Conservation (phyloP, 2,797 vertebrate genomes). For the Trichosurus vulpecula region DNA sequence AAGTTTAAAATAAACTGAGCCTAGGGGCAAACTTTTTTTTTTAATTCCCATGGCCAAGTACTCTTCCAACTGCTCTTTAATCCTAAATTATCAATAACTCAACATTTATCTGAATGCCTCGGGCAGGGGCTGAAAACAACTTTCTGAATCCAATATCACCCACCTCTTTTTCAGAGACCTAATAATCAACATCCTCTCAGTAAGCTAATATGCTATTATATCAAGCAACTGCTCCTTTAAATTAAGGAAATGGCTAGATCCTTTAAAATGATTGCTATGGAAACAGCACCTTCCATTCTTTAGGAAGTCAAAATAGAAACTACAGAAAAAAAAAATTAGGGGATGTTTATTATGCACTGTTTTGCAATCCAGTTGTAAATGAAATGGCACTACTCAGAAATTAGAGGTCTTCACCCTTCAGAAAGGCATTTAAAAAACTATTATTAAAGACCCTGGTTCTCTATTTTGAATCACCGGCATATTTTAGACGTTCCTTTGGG, state of each 20-base stretch:
- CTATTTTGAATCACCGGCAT: constrained; percentile 64
- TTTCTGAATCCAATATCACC: constrained; percentile 29
- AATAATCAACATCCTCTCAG: neutral
- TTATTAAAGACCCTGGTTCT: constrained; percentile 51
- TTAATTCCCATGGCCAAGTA: neutral
- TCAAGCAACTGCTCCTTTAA: constrained; percentile 15
- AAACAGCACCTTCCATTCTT: constrained; percentile 44
- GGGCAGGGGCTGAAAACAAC: constrained; percentile 20
- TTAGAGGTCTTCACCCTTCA: constrained; percentile 18
- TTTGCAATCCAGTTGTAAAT: constrained; percentile 49
- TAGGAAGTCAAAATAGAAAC: constrained; percentile 56
- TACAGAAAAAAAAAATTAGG: constrained; percentile 36
- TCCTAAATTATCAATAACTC: neutral
- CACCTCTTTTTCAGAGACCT: constrained; percentile 13
- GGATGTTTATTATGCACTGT: neutral
- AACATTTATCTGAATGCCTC: neutral
- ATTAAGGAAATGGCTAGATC: constrained; percentile 28
- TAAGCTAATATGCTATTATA: neutral
- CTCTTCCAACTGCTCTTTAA: neutral
- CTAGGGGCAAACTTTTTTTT: neutral
- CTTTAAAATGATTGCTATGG: constrained; percentile 22
- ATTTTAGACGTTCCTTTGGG: constrained; percentile 60
- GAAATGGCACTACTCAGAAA: constrained; percentile 55
- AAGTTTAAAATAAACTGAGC: too few species aligned
- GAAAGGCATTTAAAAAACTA: constrained; percentile 50